Percentiles rank a stretch among this genome's conserved stretches.
These are phyloP conservation scores for Plutella xylostella DNA, from an alignment of 2,888 invertebrate genomes.

Conservation along the genomic window DNA sequence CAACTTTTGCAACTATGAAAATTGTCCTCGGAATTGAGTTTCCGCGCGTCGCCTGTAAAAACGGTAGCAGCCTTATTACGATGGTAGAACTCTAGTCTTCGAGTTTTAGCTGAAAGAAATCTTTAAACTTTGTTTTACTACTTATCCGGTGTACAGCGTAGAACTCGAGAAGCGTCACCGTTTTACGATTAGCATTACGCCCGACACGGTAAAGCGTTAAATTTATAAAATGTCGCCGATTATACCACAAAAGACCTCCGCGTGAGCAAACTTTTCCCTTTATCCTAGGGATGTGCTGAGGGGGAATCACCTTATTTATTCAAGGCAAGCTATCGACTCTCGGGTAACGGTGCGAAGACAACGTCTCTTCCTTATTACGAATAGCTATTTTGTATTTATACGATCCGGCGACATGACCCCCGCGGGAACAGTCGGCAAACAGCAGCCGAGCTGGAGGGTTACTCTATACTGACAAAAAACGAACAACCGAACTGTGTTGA, in stretches of 20 bases:
- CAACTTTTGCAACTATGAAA: conserved; percentile 52
- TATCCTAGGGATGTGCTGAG: neutral
- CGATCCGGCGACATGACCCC: neutral
- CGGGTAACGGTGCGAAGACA: conserved; percentile 1
- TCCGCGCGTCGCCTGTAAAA: conserved; percentile 25
- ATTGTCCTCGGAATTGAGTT: conserved; percentile 48
- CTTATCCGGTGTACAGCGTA: too few relatives aligned
- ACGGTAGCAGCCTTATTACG: neutral
- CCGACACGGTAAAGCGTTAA: too few relatives aligned
- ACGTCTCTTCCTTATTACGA: neutral
- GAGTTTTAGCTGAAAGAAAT: too few relatives aligned
- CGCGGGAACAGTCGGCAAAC: too few relatives aligned
- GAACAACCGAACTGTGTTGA: too few relatives aligned
- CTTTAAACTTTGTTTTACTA: too few relatives aligned
- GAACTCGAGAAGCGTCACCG: too few relatives aligned
- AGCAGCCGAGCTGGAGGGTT: too few relatives aligned
- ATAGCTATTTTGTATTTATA: neutral
- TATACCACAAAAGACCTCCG: conserved; percentile 6
- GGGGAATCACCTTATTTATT: conserved; percentile 3
- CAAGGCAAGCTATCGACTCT: conserved; percentile 4
- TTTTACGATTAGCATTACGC: too few relatives aligned
- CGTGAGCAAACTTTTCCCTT: conserved; percentile 3
- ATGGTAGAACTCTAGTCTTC: too few relatives aligned
- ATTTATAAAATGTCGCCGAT: too few relatives aligned
- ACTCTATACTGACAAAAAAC: too few relatives aligned